Base-by-base conservation (phyloP, 1,140 invertebrate genomes). In the Lethrus apterus region DNA sequence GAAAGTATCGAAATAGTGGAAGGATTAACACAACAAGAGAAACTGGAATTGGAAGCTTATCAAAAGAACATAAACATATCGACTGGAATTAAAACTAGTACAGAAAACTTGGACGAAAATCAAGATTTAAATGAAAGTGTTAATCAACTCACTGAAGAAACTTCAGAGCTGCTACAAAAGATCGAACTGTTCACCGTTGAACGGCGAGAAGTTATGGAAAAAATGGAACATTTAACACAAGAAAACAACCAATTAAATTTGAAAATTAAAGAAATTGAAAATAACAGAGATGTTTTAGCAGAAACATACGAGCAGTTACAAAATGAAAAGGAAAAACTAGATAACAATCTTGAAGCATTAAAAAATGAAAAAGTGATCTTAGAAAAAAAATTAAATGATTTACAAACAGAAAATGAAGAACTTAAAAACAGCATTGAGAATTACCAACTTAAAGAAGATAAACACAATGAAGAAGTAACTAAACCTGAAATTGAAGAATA, bases 1-100 rank as follows among this genome's bases (percentile, higher is more conserved):
- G 79, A 81, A 62, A 80, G 78, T 30, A 81, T 81, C 24, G 79
- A 81, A 65, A 80, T 81, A 40, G 78, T 81, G 3, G 79, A 81
- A 51, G 73, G 74, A 3, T 68, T 80, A 45, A 79, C 76, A 30
- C 75, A 76, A 45, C 76, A 79, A 65, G 76, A 79, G 51, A 78
- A 78, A 59, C 36, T 66, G 10, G 62, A 64, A 51, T 31, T 65
- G 13, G 64, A 62, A 45, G 63, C 54, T 15, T 64, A 54, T 51
- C 61, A 63, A 54, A 65, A 59, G 44, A 52, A 58, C 51, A 45
- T 59, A 8, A 59, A 63, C 21, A 32, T 52, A 9, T 23, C 41
- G 29, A 31, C 46, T 7, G 53, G 55, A 30, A 57, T 47, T 38
- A 52, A 48, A 51, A 26, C 30, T 21, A 33, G 26, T n/a, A 53